Percentiles rank a stretch among this genome's conserved stretches.
Conservation (phyloP, 2,888 invertebrate genomes). For the Phrixothrix hirtus region DNA sequence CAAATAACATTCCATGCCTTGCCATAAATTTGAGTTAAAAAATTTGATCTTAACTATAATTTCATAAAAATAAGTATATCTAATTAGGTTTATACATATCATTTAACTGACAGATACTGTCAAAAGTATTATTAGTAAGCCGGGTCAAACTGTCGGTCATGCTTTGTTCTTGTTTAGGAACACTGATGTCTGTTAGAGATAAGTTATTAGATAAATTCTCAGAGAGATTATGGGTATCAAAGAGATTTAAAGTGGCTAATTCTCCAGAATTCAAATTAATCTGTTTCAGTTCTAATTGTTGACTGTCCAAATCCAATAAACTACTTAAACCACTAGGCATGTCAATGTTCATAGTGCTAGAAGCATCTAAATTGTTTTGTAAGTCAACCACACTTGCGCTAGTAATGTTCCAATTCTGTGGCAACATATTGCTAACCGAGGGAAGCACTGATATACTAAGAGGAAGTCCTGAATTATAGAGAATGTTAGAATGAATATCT, state of each 20-base stretch:
- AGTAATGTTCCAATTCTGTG: conserved; percentile 31
- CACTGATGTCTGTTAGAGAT: conserved; percentile 54
- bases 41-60: too few species aligned
- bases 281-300: conserved; percentile 52
- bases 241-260: conserved; percentile 43
- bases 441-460: conserved; percentile 22
- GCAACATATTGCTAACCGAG: conserved; percentile 25
- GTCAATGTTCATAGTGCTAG: conserved; percentile 32
- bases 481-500: conserved; percentile 11
- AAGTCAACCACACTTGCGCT: conserved; percentile 4
- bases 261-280: conserved; percentile 55
- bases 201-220: conserved; percentile 58
- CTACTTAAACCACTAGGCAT: conserved; percentile 43
- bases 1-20: too few species aligned
- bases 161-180: conserved; percentile 45
- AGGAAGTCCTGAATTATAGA: conserved; percentile 5
- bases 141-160: conserved; percentile 63
- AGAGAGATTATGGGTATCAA: conserved; percentile 54
- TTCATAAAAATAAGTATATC: not conserved
- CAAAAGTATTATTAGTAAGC: conserved; percentile 56
- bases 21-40: too few species aligned
- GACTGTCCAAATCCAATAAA: conserved; percentile 56
- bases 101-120: conserved; percentile 50
- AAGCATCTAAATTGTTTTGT: conserved; percentile 23
- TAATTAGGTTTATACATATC: conserved; percentile 25